Evolutionary conservation across 2,797 vertebrate genomes (phyloP), one percentile per base, ranked within the genome.

Genomic region (Galago senegalensis): DNA sequence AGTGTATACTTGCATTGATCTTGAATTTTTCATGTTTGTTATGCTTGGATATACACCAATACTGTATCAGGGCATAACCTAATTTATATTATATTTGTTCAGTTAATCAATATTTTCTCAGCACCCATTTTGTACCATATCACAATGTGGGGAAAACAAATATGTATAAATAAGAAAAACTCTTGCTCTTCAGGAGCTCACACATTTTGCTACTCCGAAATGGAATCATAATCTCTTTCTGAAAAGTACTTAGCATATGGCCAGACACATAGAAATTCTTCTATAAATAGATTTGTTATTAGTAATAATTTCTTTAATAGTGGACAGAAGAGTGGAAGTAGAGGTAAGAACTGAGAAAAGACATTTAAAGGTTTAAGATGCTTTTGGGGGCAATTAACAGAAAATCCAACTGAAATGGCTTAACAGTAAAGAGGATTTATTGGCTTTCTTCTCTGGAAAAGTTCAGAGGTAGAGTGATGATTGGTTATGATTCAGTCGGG

Each of bases 81-180:
- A 60, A 79, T 87, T 75, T 91, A 60, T 46, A 93, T 85, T 87
- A 72, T 94, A 93, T 80, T 88, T 93, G 46, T 89, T 93, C 63
- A 95, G 60, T 94, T 96, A 95, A 61, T 91, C 87, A 81, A 60
- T 95, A 96, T 96, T 95, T 93, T 29, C 69, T 82, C 73, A 63
- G 69, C 58, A 96, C 7, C 82, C 79, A 93, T 73, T 97, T 89
- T 90, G 53, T 12, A 87, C 61, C 43, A 67, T 65, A 91, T 65
- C 46, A 87, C 58, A 58, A 95, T 63, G 49, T 77, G 43, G 58
- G 58, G 25, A 31, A 89, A 95, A 93, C 56, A 94, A 94, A 83
- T 73, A 60, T 37, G 77, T 58, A 89, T 29, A 85, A 91, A 82
- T 60, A 91, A 72, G 72, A 63, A 94, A 95, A 87, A 95, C 60